Base-by-base conservation (phyloP, 2,888 invertebrate genomes). In the Drosophila maculinotata region DNA sequence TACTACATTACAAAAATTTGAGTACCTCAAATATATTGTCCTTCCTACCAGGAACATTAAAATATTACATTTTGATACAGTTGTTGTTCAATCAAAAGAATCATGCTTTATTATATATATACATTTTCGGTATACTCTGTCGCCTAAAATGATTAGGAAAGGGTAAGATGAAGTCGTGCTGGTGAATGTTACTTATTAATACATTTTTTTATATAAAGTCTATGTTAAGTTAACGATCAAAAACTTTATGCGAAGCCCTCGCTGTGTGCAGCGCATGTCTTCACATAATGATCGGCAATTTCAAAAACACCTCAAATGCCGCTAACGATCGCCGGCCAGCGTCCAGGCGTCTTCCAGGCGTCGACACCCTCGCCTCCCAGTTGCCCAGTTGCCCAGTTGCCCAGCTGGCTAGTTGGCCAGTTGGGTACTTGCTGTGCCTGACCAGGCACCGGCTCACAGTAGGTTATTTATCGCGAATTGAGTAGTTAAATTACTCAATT, bases 201-300 rank as follows among this genome's bases (percentile, higher is more conserved):
- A 30, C n/a, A 17, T 28, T 12, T 17, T 12, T 3, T 12, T 17
- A 12, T 45, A 8, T 17, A 30, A 8, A 30, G 17, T 17, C 30
- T 17, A 3, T 12, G 3, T 30, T 12, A 9, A 20, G 17, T 2
- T 20, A 12, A n/a, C 7, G 9, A 12, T 26, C 4, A 33, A 14
- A 10, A 75, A 75, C 76, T 54, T 12, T 28, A 15, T 5, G 1
- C 1, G 5, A 36, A 26, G 23, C 76, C 76, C 83, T 71, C 76
- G 83, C 65, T 36, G 23, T 35, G n/a, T 30, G 31, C 28, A 12
- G 53, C 66, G 48, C 70, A 66, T 66, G 69, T 71, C 52, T 48
- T 42, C 60, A 66, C 62, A 78, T 90, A 89, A 90, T 90, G 89
- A 89, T 89, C 77, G 79, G 90, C 82, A 90, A 90, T 90, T 90